Conservation (phyloP, 2,797 vertebrate genomes). For the Chiloscyllium punctatum region DNA sequence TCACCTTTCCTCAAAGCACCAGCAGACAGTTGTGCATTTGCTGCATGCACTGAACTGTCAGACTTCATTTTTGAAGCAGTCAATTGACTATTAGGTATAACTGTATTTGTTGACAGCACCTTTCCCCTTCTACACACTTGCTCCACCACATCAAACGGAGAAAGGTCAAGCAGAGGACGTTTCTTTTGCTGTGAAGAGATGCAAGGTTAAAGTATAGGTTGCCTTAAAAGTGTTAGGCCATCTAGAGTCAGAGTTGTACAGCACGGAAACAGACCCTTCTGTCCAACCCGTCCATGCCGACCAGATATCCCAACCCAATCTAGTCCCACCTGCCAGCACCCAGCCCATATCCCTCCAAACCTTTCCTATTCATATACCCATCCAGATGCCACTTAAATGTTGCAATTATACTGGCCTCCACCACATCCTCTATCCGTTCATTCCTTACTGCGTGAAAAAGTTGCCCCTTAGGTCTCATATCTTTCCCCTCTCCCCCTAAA, state of each 20-base stretch:
- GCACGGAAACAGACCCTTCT: too few species aligned
- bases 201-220: constrained; percentile 29
- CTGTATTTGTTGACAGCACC: constrained; percentile 40
- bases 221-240: not conserved
- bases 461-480: too few species aligned
- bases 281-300: too few species aligned
- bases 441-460: too few species aligned
- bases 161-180: constrained; percentile 54
- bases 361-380: too few species aligned
- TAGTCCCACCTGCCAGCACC: too few species aligned
- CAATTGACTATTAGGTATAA: constrained; percentile 47
- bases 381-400: too few species aligned
- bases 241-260: not conserved
- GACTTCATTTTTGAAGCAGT: constrained; percentile 84
- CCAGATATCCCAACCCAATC: too few species aligned
- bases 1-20: constrained; percentile 63
- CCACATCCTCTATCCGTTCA: too few species aligned
- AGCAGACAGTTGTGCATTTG: constrained; percentile 51
- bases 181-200: constrained; percentile 64
- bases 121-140: constrained; percentile 55
- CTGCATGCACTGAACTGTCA: constrained; percentile 71
- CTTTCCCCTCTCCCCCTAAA: too few species aligned
- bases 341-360: too few species aligned
- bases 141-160: constrained; percentile 58
- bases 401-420: too few species aligned